Evolutionary conservation across 2,797 vertebrate genomes (phyloP), one percentile per base, ranked within the genome.

Genomic region (Naso thynnoides): DNA sequence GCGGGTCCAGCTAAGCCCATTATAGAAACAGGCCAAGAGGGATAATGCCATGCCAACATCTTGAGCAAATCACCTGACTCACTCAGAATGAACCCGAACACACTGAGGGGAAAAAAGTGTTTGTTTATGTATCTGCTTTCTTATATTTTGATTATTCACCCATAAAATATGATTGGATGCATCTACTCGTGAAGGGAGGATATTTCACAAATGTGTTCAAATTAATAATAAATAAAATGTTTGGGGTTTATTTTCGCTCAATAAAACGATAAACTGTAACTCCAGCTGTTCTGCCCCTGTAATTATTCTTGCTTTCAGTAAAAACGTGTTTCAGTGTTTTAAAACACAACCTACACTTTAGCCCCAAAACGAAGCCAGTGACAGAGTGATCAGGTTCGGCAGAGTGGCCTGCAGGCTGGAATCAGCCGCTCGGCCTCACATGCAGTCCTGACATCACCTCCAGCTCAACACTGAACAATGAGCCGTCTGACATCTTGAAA

Each of bases 21-120:
- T 95, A 95, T 26, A 86, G 79, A 94, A 93, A 61, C 89, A 93
- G 94, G 94, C 73, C 91, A 93, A 91, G 86, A 62, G 58, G 83
- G 89, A 86, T 93, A 89, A 94, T 76, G 76, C 76, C 70, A 39
- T 58, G 50, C 60, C 79, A 82, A 68, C 63, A 29, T 47, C 66
- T 75, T 83, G 84, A 92, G 84, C 85, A 70, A 76, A 55, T 91
- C 88, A 88, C 81, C 78, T 85, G 86, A 87, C 59, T 70, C 70
- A 69, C 77, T 66, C 41, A 31, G 61, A 42, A 18, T 79, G 63
- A 86, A 82, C 81, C 36, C 10, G 24, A 82, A 42, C 50, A 56
- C 33, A 58, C 16, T 6, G 13, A 54, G 13, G 14, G 27, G 74
- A 42, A 36, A 13, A 29, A 50, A 19, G 10, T 36, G n/a, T 33